Conservation (phyloP, 2,797 vertebrate genomes). For the Adrianichthys oophorus region DNA sequence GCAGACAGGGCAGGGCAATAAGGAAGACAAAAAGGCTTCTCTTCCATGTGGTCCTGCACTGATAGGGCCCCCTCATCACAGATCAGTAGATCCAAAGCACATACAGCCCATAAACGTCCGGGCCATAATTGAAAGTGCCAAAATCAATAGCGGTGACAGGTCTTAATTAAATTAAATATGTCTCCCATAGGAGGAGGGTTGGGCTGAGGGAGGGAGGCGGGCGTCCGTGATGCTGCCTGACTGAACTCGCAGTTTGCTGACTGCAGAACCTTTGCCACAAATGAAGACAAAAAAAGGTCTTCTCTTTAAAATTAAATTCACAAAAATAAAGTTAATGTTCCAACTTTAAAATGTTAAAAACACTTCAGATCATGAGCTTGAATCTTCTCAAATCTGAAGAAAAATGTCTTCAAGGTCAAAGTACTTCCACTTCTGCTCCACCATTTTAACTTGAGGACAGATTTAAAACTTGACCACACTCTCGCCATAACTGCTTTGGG, state of each 20-base stretch:
- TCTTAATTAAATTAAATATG: constrained; percentile 99
- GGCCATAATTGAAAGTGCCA: constrained; percentile 95
- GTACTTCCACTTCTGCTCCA: too few relatives aligned
- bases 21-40: constrained; percentile 90
- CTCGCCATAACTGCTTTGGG: too few relatives aligned
- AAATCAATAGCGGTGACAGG: constrained; percentile 98
- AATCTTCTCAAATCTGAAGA: too few relatives aligned
- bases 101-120: constrained; percentile 82
- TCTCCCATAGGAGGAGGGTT: constrained; percentile 80
- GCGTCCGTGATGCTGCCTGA: constrained; percentile 27
- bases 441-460: too few relatives aligned
- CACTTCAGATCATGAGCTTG: too few relatives aligned
- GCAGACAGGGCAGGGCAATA: constrained; percentile 85
- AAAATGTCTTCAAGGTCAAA: too few relatives aligned
- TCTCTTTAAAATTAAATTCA: background rate
- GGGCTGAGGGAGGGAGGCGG: constrained; percentile 34
- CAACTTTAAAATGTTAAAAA: too few relatives aligned
- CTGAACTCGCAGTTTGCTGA: constrained; percentile 50
- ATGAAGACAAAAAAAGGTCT: constrained; percentile 16
- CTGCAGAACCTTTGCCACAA: constrained; percentile 27
- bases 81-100: constrained; percentile 97
- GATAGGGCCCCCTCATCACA: constrained; percentile 94
- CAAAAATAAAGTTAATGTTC: too few relatives aligned
- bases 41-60: constrained; percentile 92
- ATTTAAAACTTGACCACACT: too few relatives aligned